phyloP scores from a whole-genome alignment of 1,140 invertebrate genomes.

The Catajapyx aquilonaris region DNA sequence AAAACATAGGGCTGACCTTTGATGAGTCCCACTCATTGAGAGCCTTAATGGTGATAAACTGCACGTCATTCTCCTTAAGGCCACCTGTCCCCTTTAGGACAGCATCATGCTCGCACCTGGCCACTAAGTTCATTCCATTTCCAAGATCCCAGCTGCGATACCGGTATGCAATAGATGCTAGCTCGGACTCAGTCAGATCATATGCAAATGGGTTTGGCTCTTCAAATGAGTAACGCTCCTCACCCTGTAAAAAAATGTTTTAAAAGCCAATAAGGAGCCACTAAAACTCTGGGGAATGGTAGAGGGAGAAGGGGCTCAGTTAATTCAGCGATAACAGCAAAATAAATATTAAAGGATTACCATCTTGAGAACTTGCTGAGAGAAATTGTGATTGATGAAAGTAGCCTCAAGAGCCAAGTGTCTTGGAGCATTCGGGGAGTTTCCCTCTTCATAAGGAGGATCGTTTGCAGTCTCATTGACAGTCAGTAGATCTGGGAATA shows the following conservation, averaged over 20 bases:
- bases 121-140: constrained; percentile 75
- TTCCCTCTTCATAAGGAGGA: constrained; percentile 87
- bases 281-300: no score
- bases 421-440: constrained; percentile 81
- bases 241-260: constrained; percentile 33
- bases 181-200: constrained; percentile 68
- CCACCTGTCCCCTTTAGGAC: constrained; percentile 75
- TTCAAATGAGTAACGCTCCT: constrained; percentile 73
- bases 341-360: constrained; percentile 18
- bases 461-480: constrained; percentile 98
- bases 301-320: no score
- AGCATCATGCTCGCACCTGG: constrained; percentile 91
- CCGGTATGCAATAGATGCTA: constrained; percentile 87
- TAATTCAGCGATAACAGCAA: no score
- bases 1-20: no score
- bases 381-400: constrained; percentile 99
- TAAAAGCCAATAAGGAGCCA: no score
- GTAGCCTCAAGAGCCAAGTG: constrained; percentile 95
- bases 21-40: constrained; percentile 56
- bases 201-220: constrained; percentile 84
- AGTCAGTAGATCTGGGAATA: constrained; percentile 62
- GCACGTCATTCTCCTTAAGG: no score
- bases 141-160: constrained; percentile 95
- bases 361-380: constrained; percentile 75
- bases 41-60: constrained; percentile 86